A percentile compares a stretch with the other conserved stretches of the same genome.
Conservation (phyloP, 2,888 invertebrate species). For the Drosophila nigricruria region DNA sequence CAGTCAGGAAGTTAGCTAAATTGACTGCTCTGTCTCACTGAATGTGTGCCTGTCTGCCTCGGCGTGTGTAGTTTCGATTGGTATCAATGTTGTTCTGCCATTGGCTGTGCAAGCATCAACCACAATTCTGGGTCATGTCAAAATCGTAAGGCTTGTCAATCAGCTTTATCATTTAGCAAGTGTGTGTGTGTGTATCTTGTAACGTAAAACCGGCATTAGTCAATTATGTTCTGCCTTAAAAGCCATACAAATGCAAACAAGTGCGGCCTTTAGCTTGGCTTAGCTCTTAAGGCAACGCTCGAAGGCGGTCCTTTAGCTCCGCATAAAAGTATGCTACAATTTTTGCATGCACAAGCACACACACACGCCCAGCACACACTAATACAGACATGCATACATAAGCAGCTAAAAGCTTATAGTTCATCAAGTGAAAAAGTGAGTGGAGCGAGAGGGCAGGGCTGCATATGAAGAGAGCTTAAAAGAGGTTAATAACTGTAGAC, state of each 20-base stretch:
- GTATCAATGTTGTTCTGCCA: conserved; percentile 43
- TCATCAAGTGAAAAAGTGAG: conserved; percentile 38
- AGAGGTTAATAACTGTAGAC: conserved; percentile 64
- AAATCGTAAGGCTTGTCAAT: conserved; percentile 57
- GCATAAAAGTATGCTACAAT: conserved; percentile 40
- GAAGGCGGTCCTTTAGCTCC: conserved; percentile 5
- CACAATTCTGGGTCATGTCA: conserved; percentile 46
- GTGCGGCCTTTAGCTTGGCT: conserved; percentile 37
- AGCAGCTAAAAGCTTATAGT: conserved; percentile 50
- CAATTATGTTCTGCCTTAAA: conserved; percentile 55
- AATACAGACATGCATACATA: conserved; percentile 23
- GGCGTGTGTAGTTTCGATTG: conserved; percentile 34
- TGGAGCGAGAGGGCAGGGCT: background rate
- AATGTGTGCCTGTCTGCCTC: conserved; percentile 9
- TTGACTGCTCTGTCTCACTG: conserved; percentile 40
- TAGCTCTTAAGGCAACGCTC: conserved; percentile 44
- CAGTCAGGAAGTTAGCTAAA: conserved; percentile 46
- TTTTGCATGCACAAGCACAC: conserved; percentile 26
- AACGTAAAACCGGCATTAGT: conserved; percentile 58
- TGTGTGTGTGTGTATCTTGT: conserved; percentile 38
- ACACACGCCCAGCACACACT: conserved; percentile 16
- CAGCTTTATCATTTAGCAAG: conserved; percentile 25
- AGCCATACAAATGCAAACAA: conserved; percentile 58
- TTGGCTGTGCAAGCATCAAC: conserved; percentile 32
- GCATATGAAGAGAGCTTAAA: conserved; percentile 24